phyloP scores from a whole-genome alignment of 1,140 invertebrate species.

The Eueides isabella region DNA sequence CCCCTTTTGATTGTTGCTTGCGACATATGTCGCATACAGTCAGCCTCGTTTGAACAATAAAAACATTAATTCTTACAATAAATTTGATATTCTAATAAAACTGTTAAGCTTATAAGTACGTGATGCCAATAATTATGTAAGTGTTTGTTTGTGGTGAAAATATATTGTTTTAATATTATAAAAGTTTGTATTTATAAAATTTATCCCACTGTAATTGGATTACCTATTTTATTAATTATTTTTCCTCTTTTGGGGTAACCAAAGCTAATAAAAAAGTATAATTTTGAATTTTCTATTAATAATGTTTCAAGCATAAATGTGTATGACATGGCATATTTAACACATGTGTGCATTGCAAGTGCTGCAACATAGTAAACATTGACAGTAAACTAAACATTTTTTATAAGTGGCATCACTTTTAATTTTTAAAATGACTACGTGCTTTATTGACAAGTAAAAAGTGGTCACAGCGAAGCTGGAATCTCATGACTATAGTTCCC shows the following conservation, averaged over 20 bases:
- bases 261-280: too few species aligned
- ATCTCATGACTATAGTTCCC: constrained; percentile 37
- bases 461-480: constrained; percentile 25
- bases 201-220: too few species aligned
- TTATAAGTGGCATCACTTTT: constrained; percentile 36
- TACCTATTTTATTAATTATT: too few species aligned
- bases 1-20: constrained; percentile 52
- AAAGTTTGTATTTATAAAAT: too few species aligned
- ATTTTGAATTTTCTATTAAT: too few species aligned
- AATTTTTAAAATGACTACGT: constrained; percentile 35
- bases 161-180: too few species aligned
- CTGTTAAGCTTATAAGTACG: too few species aligned
- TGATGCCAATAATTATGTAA: too few species aligned
- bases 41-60: background rate
- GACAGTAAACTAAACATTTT: constrained; percentile 18
- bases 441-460: constrained; percentile 28
- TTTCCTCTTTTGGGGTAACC: too few species aligned
- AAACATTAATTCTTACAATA: background rate
- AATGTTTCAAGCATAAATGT: too few species aligned
- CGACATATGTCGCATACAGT: constrained; percentile 59
- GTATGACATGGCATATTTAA: too few species aligned
- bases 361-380: background rate
- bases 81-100: background rate
- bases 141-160: too few species aligned
- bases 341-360: background rate